Evolutionary conservation across 2,888 invertebrate genomes (phyloP).

Genomic region (Oxytorus armatus): DNA sequence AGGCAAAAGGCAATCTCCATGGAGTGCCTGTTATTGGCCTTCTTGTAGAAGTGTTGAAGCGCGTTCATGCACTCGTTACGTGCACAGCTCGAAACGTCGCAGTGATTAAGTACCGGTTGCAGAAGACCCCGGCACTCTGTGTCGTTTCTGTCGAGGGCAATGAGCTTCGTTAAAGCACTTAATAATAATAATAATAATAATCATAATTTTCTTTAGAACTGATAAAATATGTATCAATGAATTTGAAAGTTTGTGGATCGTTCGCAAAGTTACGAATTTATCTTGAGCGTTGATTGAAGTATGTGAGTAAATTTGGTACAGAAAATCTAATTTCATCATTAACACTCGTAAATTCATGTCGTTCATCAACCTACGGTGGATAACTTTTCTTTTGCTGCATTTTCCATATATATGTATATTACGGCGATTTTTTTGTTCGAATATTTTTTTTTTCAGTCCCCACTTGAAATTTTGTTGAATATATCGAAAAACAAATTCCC

Average conservation of each 20-base stretch:
- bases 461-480: too few relatives aligned
- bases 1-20: conserved; percentile 96
- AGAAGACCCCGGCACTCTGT: conserved; percentile 91
- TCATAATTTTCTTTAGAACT: background rate
- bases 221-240: background rate
- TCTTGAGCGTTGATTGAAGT: background rate
- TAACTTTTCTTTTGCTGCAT: background rate
- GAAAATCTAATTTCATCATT: background rate
- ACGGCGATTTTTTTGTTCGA: too few relatives aligned
- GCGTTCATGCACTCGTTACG: conserved; percentile 95
- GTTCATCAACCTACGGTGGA: background rate
- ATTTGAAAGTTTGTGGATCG: background rate
- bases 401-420: too few relatives aligned
- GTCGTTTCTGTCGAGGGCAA: conserved; percentile 88
- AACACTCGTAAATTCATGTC: background rate
- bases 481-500: too few relatives aligned
- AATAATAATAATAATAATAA: conserved; percentile 24
- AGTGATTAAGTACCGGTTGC: conserved; percentile 94
- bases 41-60: conserved; percentile 93
- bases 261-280: background rate
- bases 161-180: conserved; percentile 25
- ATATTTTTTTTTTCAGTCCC: too few relatives aligned
- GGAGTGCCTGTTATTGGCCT: conserved; percentile 92
- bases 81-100: conserved; percentile 91
- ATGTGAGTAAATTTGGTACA: background rate